phyloP scores from a whole-genome alignment of 2,888 invertebrate genomes.

The Eutolmus rufibarbis region DNA sequence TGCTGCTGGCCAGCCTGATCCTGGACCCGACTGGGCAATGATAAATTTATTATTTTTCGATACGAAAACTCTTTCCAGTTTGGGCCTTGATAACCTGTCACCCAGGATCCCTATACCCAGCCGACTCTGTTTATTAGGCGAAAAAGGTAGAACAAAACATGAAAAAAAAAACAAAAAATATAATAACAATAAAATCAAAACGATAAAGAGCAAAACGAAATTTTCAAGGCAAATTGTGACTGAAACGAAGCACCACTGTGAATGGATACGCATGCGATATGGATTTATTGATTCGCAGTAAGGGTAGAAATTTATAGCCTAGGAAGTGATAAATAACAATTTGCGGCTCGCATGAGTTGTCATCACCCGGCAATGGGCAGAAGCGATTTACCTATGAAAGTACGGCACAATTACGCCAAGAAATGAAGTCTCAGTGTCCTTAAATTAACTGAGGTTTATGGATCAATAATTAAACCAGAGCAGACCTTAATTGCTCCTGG shows the following conservation, averaged over 20 bases:
- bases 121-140: neutral
- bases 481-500: neutral
- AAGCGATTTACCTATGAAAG: neutral
- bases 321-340: conserved; percentile 39
- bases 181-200: neutral
- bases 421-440: neutral
- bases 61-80: conserved; percentile 39
- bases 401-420: neutral
- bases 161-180: neutral
- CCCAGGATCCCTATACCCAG: neutral
- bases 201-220: neutral
- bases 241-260: neutral
- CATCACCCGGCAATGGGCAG: neutral
- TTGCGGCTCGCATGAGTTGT: conserved; percentile 25
- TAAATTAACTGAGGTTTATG: conserved; percentile 2
- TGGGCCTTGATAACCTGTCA: conserved; percentile 38
- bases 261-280: neutral
- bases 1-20: neutral
- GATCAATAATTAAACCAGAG: neutral
- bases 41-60: conserved; percentile 42
- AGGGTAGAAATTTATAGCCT: conserved; percentile 19
- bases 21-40: conserved; percentile 10
- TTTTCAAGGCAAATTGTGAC: conserved; percentile 19
- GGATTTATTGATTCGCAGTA: conserved; percentile 34
- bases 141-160: neutral